Evolutionary conservation across 2,113 vertebrate genomes (phyloP), one percentile per base, ranked within the genome.

Genomic region (Paramormyrops kingsleyae): DNA sequence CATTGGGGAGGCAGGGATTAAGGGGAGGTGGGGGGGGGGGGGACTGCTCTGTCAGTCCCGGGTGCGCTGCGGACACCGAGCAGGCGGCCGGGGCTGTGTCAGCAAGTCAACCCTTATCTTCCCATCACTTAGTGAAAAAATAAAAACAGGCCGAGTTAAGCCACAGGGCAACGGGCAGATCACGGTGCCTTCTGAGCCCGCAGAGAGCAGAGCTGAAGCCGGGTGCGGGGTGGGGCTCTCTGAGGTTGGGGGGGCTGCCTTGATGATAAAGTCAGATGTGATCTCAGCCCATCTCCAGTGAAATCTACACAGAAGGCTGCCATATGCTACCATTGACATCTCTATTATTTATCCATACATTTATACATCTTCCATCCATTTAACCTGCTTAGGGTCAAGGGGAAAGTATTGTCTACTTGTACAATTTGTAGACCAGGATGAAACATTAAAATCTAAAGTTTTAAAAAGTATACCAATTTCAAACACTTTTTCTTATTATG

Each of bases 61-160:
- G 84, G 47, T 31, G 15, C 1, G 80, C 80, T 4, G 27, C 24
- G 39, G 44, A 84, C 46, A 47, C 80, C 39, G 5, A 47, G n/a
- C 7, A 12, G 27, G 24, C 10, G 19, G 31, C 35, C 42, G 9
- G 12, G 52, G 52, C 31, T 35, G 53, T 62, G 87, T 88, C 87
- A 87, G 87, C 52, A 87, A 87, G 87, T 56, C 52, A 62, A 44
- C 39, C 52, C 15, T 10, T 88, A 62, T 88, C 87, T 88, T 62
- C 39, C 24, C 53, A 53, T 88, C 52, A 88, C 87, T 88, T 62
- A 39, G 15, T 59, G 49, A 17, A n/a, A 44, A 88, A 39, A 39
- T 35, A 84, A 5, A 84, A 84, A 88, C 5, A 42, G n/a, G 8
- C 17, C 15, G 17, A 87, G 49, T 56, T 56, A 87, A 27, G 42